phyloP scores from a whole-genome alignment of 2,113 vertebrate genomes.

The Ibidorhyncha struthersii region DNA sequence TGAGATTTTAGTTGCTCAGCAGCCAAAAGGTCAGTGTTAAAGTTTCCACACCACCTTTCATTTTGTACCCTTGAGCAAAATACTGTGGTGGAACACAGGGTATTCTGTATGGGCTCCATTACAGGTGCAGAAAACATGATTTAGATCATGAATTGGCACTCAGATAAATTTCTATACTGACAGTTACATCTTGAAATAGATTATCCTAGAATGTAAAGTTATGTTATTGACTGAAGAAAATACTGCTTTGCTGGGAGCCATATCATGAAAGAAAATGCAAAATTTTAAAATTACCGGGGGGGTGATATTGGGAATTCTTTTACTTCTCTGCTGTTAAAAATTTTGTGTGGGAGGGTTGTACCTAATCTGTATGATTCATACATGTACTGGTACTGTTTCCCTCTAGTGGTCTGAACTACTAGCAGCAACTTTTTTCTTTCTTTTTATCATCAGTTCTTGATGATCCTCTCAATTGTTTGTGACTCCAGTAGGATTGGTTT shows the following conservation, averaged over 20 bases:
- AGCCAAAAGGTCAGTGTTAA: neutral
- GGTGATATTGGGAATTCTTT: neutral
- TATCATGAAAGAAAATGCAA: neutral
- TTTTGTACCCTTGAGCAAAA: neutral
- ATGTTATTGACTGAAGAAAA: neutral
- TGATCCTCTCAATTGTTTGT: neutral
- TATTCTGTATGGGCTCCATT: neutral
- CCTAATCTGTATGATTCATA: neutral
- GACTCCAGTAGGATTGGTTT: neutral
- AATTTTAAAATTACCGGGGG: neutral
- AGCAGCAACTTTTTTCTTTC: neutral
- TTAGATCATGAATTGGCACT: neutral
- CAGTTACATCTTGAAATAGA: neutral
- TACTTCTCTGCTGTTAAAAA: neutral
- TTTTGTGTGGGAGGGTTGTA: rapidly evolving
- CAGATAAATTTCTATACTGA: neutral
- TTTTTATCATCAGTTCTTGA: neutral
- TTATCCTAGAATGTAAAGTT: neutral
- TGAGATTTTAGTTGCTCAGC: neutral
- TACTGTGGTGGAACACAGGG: neutral
- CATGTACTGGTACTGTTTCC: neutral
- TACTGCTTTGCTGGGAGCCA: neutral
- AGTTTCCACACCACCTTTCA: neutral
- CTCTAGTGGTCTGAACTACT: conserved; percentile 2
- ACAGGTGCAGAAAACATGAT: neutral